A percentile compares a stretch with the other conserved stretches of the same genome.
These are phyloP conservation scores for Notiomystis cincta DNA, from an alignment of 2,113 vertebrate species.

Conservation along the genomic window DNA sequence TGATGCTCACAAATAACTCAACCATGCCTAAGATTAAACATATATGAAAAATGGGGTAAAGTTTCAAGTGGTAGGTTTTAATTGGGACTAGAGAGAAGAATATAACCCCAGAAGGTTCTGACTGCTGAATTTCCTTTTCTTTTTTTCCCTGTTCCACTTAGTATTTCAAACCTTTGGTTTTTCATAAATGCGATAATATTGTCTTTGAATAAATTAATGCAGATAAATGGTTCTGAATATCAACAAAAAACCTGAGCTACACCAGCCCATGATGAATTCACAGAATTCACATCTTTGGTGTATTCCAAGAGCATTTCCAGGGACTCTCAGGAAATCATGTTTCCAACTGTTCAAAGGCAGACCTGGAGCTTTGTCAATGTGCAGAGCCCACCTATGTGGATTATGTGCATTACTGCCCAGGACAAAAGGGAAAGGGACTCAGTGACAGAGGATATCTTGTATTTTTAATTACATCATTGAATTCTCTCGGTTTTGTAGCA, in stretches of 20 bases:
- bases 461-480: neutral
- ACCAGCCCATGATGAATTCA: neutral
- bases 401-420: neutral
- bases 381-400: neutral
- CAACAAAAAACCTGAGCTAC: neutral
- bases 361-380: neutral
- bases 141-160: neutral
- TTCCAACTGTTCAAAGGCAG: neutral
- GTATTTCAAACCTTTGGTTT: neutral
- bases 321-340: neutral
- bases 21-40: neutral
- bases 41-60: neutral
- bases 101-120: neutral
- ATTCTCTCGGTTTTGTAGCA: neutral
- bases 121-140: neutral
- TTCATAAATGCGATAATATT: neutral
- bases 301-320: neutral
- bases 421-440: neutral
- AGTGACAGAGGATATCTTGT: neutral
- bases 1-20: neutral
- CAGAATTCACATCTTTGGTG: neutral
- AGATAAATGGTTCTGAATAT: neutral
- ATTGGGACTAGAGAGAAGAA: neutral
- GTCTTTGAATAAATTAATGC: neutral
- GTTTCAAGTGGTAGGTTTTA: neutral